Evolutionary conservation across 2,888 invertebrate species (phyloP).

Genomic region (Agriopis leucophaearia): DNA sequence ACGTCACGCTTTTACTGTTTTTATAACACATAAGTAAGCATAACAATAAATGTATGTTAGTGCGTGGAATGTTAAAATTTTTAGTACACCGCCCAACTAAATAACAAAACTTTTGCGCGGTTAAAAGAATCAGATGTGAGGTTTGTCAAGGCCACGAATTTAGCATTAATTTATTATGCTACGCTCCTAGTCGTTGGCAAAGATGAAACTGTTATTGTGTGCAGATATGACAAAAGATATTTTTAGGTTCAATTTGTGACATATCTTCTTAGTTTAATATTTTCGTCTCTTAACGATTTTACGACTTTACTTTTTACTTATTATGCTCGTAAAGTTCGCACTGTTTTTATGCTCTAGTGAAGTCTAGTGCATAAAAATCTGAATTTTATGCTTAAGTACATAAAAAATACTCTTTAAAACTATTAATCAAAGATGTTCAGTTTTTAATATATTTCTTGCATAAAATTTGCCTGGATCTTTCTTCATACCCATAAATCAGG

Average conservation of each 20-base stretch:
- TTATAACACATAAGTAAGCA: constrained; percentile 5
- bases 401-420: too few relatives aligned
- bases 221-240: constrained; percentile 7
- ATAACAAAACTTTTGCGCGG: constrained; percentile 16
- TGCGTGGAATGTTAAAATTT: constrained; percentile 7
- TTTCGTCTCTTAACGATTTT: background rate
- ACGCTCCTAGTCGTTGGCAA: constrained; percentile 27
- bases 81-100: constrained; percentile 7
- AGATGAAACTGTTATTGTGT: constrained; percentile 23
- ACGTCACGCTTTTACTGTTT: constrained; percentile 30
- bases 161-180: constrained; percentile 30
- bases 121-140: constrained; percentile 29
- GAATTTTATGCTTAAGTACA: too few relatives aligned
- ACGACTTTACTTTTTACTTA: background rate
- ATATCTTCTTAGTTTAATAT: background rate
- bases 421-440: too few relatives aligned
- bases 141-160: constrained; percentile 32
- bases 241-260: background rate
- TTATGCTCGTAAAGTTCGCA: background rate
- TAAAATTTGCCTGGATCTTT: too few relatives aligned
- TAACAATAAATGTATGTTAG: background rate
- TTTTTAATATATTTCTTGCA: too few relatives aligned
- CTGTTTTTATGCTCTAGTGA: too few relatives aligned
- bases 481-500: too few relatives aligned
- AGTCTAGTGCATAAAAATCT: too few relatives aligned